Percentiles rank a stretch among this genome's conserved stretches.
Conservation (phyloP, 1,140 invertebrate species). For the Micrasema minimum region DNA sequence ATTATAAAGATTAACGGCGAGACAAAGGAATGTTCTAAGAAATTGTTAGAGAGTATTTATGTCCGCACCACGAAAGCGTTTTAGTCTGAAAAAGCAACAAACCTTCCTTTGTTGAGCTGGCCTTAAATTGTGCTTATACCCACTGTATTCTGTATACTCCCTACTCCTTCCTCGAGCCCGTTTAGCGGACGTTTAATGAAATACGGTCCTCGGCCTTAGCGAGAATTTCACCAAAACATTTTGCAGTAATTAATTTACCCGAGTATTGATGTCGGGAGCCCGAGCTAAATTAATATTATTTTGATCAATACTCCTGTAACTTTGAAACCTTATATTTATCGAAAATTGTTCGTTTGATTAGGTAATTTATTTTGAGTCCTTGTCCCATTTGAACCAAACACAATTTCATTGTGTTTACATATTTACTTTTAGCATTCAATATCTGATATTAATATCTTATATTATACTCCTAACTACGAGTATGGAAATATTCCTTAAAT, state of each 20-base stretch:
- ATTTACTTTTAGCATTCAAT: too few species aligned
- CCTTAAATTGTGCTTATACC: conserved; percentile 18
- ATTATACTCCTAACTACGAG: too few species aligned
- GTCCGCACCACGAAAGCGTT: conserved; percentile 25
- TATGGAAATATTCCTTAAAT: too few species aligned
- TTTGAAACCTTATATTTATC: too few species aligned
- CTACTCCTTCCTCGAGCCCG: neutral
- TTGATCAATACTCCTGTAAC: too few species aligned
- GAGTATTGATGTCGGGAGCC: neutral
- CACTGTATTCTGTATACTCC: neutral
- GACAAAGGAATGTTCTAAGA: conserved; percentile 39
- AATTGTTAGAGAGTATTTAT: conserved; percentile 41
- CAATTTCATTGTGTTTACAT: too few species aligned
- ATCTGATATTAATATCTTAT: too few species aligned
- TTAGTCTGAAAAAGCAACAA: conserved; percentile 17
- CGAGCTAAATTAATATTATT: too few species aligned
- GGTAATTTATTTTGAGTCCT: neutral
- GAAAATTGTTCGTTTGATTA: neutral
- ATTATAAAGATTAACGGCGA: conserved; percentile 42
- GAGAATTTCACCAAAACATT: conserved; percentile 1
- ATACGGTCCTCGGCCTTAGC: neutral
- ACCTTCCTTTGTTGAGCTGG: neutral
- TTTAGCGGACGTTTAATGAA: conserved; percentile 21
- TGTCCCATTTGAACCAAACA: too few species aligned
- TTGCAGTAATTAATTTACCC: neutral